Conservation (phyloP, 2,113 vertebrate species). For the Bungarus multicinctus region DNA sequence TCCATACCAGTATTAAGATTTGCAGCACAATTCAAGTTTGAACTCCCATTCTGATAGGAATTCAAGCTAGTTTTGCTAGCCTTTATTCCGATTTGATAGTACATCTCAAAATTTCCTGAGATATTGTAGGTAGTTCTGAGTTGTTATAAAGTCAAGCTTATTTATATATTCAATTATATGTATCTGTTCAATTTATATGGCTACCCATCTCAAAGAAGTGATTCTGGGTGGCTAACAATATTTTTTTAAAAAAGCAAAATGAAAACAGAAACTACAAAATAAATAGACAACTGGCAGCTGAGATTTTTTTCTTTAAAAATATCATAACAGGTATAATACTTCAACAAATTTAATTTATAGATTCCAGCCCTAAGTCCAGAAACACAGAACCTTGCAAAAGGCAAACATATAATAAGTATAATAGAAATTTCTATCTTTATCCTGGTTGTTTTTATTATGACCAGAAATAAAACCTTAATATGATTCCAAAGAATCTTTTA, state of each 20-base stretch:
- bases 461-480: not conserved
- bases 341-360: not conserved
- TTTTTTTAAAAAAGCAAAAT: not conserved
- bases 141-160: not conserved
- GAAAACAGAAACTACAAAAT: not conserved
- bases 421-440: not conserved
- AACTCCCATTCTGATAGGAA: not conserved
- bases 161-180: not conserved
- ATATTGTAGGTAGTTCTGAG: not conserved
- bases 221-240: not conserved
- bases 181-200: not conserved
- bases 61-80: not conserved
- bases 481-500: not conserved
- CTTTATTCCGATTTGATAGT: not conserved
- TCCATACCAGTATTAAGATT: not conserved
- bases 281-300: not conserved
- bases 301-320: not conserved
- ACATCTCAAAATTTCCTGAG: not conserved
- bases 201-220: not conserved
- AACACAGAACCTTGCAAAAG: not conserved
- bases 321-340: not conserved
- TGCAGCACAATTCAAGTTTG: not conserved
- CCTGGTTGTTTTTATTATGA: not conserved
- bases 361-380: not conserved
- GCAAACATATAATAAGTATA: not conserved